Evolutionary conservation across 2,888 invertebrate genomes (phyloP), one percentile per base, ranked within the genome.

Genomic region (Artemia sinica): DNA sequence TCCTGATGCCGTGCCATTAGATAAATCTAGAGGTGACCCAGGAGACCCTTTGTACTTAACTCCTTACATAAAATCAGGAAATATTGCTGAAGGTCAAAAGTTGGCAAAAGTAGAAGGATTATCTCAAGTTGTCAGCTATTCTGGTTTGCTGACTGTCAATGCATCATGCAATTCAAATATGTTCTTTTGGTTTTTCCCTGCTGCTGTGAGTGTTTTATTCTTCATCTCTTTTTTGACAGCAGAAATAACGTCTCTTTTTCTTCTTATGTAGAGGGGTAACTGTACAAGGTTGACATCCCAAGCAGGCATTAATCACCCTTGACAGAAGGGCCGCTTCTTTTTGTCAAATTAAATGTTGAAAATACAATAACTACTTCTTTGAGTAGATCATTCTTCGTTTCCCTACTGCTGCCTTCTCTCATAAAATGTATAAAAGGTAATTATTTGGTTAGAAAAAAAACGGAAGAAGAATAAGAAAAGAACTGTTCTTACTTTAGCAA

Each of bases 111-210:
- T 81, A 0, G 71, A 52, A 48, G 72, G 73, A 71, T 52, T 73
- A 9, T 74, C 76, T 12, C 79, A 82, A 13, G 79, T 86, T 48
- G 81, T 80, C 72, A 88, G 88, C 74, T 88, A 86, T 75, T 82
- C 88, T n/a, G 88, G 89, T 11, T 92, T 85, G 76, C 81, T 93
- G 69, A 93, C 91, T 0, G 91, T 93, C 0, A 85, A 92, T 76
- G 83, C 86, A 74, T 77, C 81, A 1, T 85, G 81, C 74, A 83
- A 87, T 73, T 89, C 91, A 0, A 91, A 92, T 75, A 82, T 89
- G 78, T 93, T 91, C 79, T 91, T 93, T 78, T 93, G 92, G 92
- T 92, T 88, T 76, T 91, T 92, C 76, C 91, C 91, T 0, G 85
- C 90, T 0, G 82, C 84, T 76, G 80, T 81, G 72, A 74, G 74